Base-by-base conservation (phyloP, 2,888 invertebrate species). In the Agrotis segetum region DNA sequence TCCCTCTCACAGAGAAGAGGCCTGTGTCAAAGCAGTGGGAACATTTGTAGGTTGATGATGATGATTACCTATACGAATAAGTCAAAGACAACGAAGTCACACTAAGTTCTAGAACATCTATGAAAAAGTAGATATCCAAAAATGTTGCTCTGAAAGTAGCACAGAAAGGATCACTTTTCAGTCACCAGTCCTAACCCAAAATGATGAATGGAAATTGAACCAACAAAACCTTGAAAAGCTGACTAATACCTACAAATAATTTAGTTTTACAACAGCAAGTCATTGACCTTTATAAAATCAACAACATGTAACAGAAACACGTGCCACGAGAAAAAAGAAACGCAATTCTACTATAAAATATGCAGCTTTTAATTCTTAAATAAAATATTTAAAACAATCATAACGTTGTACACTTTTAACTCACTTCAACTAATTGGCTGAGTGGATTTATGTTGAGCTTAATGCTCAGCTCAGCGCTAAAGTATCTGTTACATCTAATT, bases 391-490 rank as follows among this genome's bases (percentile, higher is more conserved):
- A 59, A 52, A 81, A 67, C 56, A 56, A 55, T 69, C 46, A 73
- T 74, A 62, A 61, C 49, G 53, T 46, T 46, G 46, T 60, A 60
- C 58, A 58, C 58, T 76, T 81, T 71, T 68, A 73, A 71, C 68
- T 75, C 46, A 52, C 19, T 74, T 56, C 56, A 60, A 53, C 63
- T 80, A 80, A 79, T 74, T 82, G 19, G 53, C 46, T 70, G 71
- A 74, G 61, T 72, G 63, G 58, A 82, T 77, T 34, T 72, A 77
- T 63, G 29, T 64, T 61, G 59, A 74, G 67, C 68, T 56, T 63
- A 59, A 65, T 69, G 78, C 74, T 61, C 52, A 34, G 34, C 34
- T 34, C 7, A 7, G 71, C 40, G 40, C 66, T 80, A 71, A 65
- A 70, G 59, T 81, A 65, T 50, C 52, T 65, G 73, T 73, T 68